A percentile compares a stretch with the other conserved stretches of the same genome.
Conservation (phyloP, 1,140 invertebrate species). For the Zaprionus inermis region DNA sequence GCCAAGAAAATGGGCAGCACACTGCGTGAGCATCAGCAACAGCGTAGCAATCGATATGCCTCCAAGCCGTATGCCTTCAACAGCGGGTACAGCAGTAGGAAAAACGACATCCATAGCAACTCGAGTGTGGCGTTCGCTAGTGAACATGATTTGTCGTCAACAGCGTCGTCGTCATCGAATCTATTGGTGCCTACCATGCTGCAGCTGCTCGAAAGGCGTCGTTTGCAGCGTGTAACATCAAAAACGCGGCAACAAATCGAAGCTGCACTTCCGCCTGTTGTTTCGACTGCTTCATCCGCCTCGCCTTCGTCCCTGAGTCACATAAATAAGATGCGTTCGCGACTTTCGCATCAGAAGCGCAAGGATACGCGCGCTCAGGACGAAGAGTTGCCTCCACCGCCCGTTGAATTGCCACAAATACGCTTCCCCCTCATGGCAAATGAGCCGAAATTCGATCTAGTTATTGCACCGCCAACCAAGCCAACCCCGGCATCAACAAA, state of each 20-base stretch:
- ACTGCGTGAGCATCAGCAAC: conserved; percentile 62
- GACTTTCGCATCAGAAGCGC: conserved; percentile 64
- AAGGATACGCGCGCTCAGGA: conserved; percentile 47
- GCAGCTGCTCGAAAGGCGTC: conserved; percentile 59
- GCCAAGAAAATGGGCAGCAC: conserved; percentile 88
- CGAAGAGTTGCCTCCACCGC: conserved; percentile 83
- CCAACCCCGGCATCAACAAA: conserved; percentile 2
- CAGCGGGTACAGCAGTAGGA: neutral
- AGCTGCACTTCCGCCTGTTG: neutral
- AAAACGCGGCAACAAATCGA: conserved; percentile 20
- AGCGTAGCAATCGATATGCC: conserved; percentile 6
- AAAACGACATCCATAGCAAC: neutral
- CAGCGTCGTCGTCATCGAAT: neutral
- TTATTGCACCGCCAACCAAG: conserved; percentile 28
- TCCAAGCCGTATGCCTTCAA: conserved; percentile 14
- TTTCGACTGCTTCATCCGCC: neutral
- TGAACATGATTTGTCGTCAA: neutral
- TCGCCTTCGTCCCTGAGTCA: conserved; percentile 44
- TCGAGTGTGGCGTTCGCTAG: no score
- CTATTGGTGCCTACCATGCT: conserved; percentile 59
- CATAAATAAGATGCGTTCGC: conserved; percentile 84
- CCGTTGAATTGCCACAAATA: conserved; percentile 86
- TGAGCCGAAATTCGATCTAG: conserved; percentile 86
- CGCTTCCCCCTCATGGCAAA: conserved; percentile 86
- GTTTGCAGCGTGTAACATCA: conserved; percentile 45